These are phyloP conservation scores for Phalacrocorax pelagicus DNA, from an alignment of 2,113 vertebrate genomes.

Conservation along the genomic window DNA sequence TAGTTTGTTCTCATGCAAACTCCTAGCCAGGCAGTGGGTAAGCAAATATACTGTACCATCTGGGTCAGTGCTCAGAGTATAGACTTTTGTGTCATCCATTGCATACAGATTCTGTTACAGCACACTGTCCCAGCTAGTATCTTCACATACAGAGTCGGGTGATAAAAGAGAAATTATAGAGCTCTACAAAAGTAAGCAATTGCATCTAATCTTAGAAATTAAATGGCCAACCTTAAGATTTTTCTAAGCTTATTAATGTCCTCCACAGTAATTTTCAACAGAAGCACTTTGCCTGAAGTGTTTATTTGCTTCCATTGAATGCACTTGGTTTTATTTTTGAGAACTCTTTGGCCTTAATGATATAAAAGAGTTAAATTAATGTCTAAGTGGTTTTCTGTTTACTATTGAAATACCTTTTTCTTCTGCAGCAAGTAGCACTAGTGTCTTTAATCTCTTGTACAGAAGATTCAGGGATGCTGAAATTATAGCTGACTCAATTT, in stretches of 20 bases:
- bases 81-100: neutral
- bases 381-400: neutral
- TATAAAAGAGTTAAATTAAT: neutral
- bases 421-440: neutral
- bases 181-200: neutral
- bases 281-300: neutral
- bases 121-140: constrained; percentile 13
- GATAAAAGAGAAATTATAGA: neutral
- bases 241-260: neutral
- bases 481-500: constrained; percentile 39
- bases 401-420: neutral
- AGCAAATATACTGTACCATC: neutral
- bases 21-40: neutral
- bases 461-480: constrained; percentile 41
- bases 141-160: neutral
- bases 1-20: neutral
- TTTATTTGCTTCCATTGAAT: neutral
- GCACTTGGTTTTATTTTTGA: neutral
- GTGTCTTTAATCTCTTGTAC: neutral
- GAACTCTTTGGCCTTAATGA: neutral
- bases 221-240: neutral
- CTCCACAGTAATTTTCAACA: neutral
- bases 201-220: neutral
- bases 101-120: constrained; percentile 25
- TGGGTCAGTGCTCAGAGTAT: constrained; percentile 18